phyloP scores from a whole-genome alignment of 2,113 vertebrate species.

The Nycticryphes semicollaris region DNA sequence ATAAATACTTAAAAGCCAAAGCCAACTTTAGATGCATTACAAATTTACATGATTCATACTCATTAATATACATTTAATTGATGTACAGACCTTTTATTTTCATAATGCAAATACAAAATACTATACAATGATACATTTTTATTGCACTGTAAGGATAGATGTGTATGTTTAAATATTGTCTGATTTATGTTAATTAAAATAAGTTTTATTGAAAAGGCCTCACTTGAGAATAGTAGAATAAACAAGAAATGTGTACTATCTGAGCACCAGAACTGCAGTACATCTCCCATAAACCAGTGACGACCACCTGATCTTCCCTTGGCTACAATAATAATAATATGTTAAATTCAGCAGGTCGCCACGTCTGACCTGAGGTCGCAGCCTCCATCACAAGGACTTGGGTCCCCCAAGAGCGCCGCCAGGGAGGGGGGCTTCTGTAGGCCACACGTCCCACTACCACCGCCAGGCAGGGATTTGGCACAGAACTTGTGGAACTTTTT shows the following conservation, averaged over 20 bases:
- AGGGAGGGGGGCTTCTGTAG: not conserved
- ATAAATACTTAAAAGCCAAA: conserved; percentile 91
- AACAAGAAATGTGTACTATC: not conserved
- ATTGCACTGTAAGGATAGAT: conserved; percentile 87
- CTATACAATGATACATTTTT: conserved; percentile 84
- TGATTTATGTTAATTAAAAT: conserved; percentile 81
- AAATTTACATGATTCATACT: conserved; percentile 79
- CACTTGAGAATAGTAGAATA: conserved; percentile 38
- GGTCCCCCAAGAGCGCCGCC: not conserved
- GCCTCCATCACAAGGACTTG: not conserved
- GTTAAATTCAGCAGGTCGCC: not conserved
- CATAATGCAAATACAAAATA: conserved; percentile 85
- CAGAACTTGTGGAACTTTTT: not conserved
- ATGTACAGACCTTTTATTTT: conserved; percentile 87
- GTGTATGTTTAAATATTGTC: conserved; percentile 80
- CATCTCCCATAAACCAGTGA: conserved; percentile 30
- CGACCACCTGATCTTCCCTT: conserved; percentile 69
- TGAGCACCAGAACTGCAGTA: not conserved
- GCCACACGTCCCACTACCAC: not conserved
- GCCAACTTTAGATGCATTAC: conserved; percentile 84
- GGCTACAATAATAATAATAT: conserved; percentile 77
- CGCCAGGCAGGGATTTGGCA: not conserved
- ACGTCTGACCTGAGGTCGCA: not conserved
- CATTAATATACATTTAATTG: conserved; percentile 81
- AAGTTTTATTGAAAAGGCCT: conserved; percentile 76